Base-by-base conservation (phyloP, 1,140 invertebrate genomes). In the Sycophila sp. region DNA sequence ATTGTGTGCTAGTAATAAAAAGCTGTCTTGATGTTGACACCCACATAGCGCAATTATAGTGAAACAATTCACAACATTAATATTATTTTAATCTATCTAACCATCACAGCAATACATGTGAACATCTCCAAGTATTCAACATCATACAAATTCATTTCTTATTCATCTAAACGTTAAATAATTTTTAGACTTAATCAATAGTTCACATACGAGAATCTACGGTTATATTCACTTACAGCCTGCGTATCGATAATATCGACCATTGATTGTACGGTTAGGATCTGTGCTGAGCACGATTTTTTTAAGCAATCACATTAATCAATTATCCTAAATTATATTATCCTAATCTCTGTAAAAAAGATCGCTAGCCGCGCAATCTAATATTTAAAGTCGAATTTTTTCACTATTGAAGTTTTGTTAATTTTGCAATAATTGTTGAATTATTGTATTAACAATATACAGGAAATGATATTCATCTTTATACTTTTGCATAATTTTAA, bases 221-320 rank as follows among this genome's bases (percentile, higher is more conserved):
- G 51, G n/a, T 56, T 58, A 58, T 30, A 58, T 38, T 19, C 5
- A 53, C 28, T 67, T 67, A 58, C 53, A 67, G 64, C 40, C 53
- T 62, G 34, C 51, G 22, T 71, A 69, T 77, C 47, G 69, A 72
- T 76, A 67, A 76, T 75, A 71, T 75, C 76, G 73, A 78, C 58
- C 69, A 78, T 69, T 81, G 78, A 82, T 82, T 80, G 76, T 79
- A 82, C 78, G 58, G 78, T 77, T 77, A 78, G 69, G 64, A 77
- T 77, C 77, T 77, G 72, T 81, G 77, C 73, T 59, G 19, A 56
- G 79, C 77, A 82, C 77, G 69, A 70, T 56, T 66, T n/a, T n/a
- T n/a, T 40, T 42, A 78, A 82, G 75, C 73, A 73, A 80, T 75
- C 73, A 80, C 78, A 80, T 76, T 80, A 49, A n/a, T n/a, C n/a